phyloP scores from a whole-genome alignment of 2,113 vertebrate genomes.

The Syngnathus scovelli region DNA sequence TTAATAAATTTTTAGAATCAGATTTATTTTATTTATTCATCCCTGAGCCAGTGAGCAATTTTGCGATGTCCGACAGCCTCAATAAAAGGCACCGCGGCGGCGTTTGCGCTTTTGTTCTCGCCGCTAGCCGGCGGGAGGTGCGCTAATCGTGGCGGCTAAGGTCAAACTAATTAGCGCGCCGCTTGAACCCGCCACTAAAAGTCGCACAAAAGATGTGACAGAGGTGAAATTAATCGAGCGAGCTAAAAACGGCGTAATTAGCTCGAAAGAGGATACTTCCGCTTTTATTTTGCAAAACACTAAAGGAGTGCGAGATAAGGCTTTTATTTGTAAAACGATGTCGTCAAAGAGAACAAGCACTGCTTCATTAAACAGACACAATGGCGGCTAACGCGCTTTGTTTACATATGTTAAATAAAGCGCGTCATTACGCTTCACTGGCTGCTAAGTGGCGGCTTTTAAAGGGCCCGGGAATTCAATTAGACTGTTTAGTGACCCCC shows the following conservation, averaged over 20 bases:
- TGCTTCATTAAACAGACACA: slow-evolving; percentile 64
- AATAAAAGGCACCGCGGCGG: slow-evolving; percentile 38
- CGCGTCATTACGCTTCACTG: slow-evolving; percentile 69
- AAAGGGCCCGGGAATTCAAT: slow-evolving; percentile 79
- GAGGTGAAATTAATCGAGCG: slow-evolving; percentile 54
- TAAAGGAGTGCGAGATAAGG: not conserved
- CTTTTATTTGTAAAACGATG: slow-evolving; percentile 38
- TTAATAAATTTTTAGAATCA: no score
- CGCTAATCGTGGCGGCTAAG: slow-evolving; percentile 72
- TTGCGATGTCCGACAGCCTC: slow-evolving; percentile 34
- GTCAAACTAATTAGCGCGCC: slow-evolving; percentile 75
- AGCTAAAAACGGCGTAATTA: not conserved
- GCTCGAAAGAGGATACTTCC: not conserved
- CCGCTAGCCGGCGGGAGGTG: slow-evolving; percentile 57
- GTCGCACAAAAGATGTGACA: slow-evolving; percentile 48
- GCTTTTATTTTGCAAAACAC: not conserved
- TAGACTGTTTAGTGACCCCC: slow-evolving; percentile 69
- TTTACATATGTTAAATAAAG: slow-evolving; percentile 76
- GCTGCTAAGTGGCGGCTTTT: slow-evolving; percentile 71
- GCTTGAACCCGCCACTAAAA: slow-evolving; percentile 61
- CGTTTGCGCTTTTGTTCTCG: slow-evolving; percentile 56
- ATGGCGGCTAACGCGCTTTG: slow-evolving; percentile 64
- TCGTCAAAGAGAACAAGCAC: slow-evolving; percentile 49
- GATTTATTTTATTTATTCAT: no score
- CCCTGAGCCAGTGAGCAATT: not conserved